A percentile compares a stretch with the other conserved stretches of the same genome.
phyloP scores from a whole-genome alignment of 2,888 invertebrate species.

The Erebia ligea region DNA sequence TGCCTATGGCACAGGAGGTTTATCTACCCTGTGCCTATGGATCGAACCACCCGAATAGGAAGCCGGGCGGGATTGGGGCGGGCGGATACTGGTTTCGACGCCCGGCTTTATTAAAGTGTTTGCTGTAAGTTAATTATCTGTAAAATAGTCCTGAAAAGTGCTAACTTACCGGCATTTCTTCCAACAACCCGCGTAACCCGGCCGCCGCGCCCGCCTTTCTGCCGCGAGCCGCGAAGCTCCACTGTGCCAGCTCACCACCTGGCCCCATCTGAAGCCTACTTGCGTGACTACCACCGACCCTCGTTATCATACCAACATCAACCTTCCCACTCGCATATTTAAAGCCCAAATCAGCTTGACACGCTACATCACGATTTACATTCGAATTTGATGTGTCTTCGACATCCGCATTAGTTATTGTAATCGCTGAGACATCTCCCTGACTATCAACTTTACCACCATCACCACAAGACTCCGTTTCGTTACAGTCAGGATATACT shows the following conservation, averaged over 20 bases:
- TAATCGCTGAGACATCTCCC: slow-evolving; percentile 58
- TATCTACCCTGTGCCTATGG: too few species aligned
- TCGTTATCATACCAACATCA: slow-evolving; percentile 48
- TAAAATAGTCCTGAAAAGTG: slow-evolving; percentile 11
- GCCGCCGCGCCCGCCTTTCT: slow-evolving; percentile 74
- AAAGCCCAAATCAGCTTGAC: slow-evolving; percentile 49
- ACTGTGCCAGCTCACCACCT: slow-evolving; percentile 78
- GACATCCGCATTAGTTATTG: slow-evolving; percentile 70
- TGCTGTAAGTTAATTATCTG: not conserved
- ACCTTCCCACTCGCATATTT: slow-evolving; percentile 52
- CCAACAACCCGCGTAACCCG: slow-evolving; percentile 65
- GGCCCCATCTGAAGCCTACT: slow-evolving; percentile 74
- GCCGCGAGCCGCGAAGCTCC: slow-evolving; percentile 66
- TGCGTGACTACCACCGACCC: slow-evolving; percentile 68
- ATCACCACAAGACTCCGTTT: slow-evolving; percentile 51
- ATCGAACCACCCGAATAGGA: too few species aligned
- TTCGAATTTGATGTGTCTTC: slow-evolving; percentile 77
- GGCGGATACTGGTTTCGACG: too few species aligned
- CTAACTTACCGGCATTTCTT: slow-evolving; percentile 75
- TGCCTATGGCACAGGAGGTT: too few species aligned
- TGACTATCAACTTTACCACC: slow-evolving; percentile 57
- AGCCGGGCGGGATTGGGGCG: too few species aligned
- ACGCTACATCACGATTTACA: slow-evolving; percentile 56
- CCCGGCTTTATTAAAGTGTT: not conserved
- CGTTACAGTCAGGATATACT: slow-evolving; percentile 40